Percentiles rank a stretch among this genome's conserved stretches.
Evolutionary conservation across 2,113 vertebrate species (phyloP).

Genomic region (Ancistrus triradiatus): DNA sequence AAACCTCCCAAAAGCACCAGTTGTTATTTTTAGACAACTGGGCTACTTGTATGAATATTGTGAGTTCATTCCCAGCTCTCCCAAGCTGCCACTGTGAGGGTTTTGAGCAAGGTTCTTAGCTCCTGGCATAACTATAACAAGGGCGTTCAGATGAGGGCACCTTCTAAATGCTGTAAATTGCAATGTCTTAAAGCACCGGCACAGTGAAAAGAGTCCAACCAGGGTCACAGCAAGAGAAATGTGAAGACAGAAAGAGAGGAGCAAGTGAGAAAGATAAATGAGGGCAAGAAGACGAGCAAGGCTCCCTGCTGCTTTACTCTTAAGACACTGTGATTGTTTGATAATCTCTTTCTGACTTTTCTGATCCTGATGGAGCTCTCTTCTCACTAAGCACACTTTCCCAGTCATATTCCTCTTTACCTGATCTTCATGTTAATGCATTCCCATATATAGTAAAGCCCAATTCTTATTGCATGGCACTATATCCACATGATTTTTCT

Average conservation of each 20-base stretch:
- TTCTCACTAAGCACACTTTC: not conserved
- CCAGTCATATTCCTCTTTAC: conserved; percentile 12
- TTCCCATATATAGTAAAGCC: conserved; percentile 4
- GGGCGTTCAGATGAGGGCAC: too few species aligned
- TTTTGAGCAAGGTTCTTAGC: too few species aligned
- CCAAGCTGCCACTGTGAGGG: too few species aligned
- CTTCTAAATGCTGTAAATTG: too few species aligned
- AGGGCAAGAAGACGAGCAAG: conserved; percentile 5
- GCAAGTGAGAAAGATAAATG: not conserved
- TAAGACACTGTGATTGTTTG: conserved; percentile 25
- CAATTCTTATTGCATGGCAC: not conserved
- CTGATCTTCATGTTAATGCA: conserved; percentile 6
- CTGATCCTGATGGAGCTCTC: conserved; percentile 26
- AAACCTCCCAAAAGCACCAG: too few species aligned
- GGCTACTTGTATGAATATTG: too few species aligned
- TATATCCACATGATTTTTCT: not conserved
- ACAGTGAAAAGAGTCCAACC: not conserved
- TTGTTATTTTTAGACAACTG: too few species aligned
- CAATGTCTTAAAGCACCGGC: too few species aligned
- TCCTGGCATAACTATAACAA: too few species aligned
- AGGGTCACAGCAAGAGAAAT: not conserved
- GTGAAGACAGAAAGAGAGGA: not conserved
- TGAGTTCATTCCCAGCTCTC: too few species aligned
- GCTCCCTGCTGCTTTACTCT: conserved; percentile 20
- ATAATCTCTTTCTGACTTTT: not conserved